Conservation (phyloP, 2,888 invertebrate species). For the Lasioglossum calceatum region DNA sequence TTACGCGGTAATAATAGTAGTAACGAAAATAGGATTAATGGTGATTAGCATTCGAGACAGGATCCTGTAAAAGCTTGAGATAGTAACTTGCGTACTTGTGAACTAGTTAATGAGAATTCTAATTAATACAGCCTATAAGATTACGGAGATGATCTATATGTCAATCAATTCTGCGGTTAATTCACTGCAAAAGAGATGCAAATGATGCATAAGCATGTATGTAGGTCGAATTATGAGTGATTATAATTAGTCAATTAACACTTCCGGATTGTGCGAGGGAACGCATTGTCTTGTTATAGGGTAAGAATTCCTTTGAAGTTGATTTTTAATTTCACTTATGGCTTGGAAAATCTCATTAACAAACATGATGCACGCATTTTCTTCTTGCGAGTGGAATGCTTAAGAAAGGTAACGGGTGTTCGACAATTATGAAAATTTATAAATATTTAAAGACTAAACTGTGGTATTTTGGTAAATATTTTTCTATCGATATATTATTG, state of each 20-base stretch:
- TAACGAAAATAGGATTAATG: conserved; percentile 26
- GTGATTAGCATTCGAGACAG: conserved; percentile 19
- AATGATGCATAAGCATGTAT: conserved; percentile 30
- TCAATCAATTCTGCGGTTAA: conserved; percentile 36
- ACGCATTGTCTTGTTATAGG: neutral
- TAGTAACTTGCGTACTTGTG: conserved; percentile 6
- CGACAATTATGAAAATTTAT: no score
- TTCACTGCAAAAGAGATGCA: conserved; percentile 18
- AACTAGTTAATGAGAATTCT: conserved; percentile 16
- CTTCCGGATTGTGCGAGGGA: conserved; percentile 29
- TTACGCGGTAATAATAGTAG: conserved; percentile 33
- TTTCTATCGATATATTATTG: neutral
- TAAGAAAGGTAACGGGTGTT: neutral
- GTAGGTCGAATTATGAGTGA: conserved; percentile 24
- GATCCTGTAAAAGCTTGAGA: neutral
- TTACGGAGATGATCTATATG: conserved; percentile 6
- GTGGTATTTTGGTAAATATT: no score
- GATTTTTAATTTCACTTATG: neutral
- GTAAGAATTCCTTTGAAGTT: neutral
- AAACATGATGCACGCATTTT: neutral
- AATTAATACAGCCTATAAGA: conserved; percentile 28
- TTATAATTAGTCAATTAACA: conserved; percentile 52
- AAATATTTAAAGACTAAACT: neutral
- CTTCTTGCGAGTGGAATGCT: neutral
- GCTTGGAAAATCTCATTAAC: neutral